Conservation (phyloP, 2,888 invertebrate species). For the Ochropleura plecta region DNA sequence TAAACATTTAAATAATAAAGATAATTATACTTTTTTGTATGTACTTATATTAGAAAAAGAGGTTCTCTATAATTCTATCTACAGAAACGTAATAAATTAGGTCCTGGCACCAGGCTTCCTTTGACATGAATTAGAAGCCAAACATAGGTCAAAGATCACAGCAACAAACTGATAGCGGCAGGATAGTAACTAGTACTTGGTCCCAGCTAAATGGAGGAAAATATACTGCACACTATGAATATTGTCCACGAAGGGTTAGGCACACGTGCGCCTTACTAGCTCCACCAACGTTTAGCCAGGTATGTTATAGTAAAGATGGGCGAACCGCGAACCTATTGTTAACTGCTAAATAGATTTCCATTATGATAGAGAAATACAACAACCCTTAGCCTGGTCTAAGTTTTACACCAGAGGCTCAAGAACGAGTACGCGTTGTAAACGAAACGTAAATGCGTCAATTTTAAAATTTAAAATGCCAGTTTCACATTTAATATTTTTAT, state of each 20-base stretch:
- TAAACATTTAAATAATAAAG: not conserved
- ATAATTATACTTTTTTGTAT: not conserved
- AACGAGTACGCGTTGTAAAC: no score
- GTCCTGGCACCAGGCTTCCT: not conserved
- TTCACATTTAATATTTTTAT: no score
- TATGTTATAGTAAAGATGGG: not conserved
- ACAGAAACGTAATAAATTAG: not conserved
- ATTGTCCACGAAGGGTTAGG: no score
- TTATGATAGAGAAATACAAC: not conserved
- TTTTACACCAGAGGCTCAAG: not conserved
- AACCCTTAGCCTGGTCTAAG: not conserved
- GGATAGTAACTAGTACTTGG: conserved; percentile 15
- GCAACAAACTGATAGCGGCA: conserved; percentile 37
- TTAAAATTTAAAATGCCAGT: no score
- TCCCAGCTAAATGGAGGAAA: not conserved
- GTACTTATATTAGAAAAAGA: no score
- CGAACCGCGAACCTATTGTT: not conserved
- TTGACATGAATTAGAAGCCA: not conserved
- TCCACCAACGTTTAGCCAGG: not conserved
- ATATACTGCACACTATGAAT: not conserved
- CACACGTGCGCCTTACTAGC: not conserved
- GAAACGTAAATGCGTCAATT: no score
- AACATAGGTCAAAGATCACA: conserved; percentile 30
- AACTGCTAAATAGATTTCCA: not conserved
- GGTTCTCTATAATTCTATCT: not conserved